A percentile compares a stretch with the other conserved stretches of the same genome.
Evolutionary conservation across 2,113 vertebrate genomes (phyloP).

Genomic region (Antechinus flavipes): DNA sequence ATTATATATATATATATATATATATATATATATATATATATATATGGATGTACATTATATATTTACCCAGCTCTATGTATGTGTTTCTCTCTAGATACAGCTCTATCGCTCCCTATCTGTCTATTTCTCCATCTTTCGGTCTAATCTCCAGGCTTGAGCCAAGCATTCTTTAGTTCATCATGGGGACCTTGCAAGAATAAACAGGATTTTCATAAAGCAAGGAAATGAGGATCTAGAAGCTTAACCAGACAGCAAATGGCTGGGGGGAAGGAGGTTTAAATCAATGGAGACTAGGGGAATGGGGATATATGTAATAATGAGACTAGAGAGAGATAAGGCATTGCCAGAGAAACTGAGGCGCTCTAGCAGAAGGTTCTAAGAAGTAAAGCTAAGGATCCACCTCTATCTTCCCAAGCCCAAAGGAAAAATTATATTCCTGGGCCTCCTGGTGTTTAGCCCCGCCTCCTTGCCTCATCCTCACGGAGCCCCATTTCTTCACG

Average conservation of each 20-base stretch:
- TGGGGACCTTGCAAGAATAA: background rate
- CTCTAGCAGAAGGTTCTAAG: background rate
- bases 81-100: background rate
- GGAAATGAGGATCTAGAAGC: slow-evolving; percentile 16
- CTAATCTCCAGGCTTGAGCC: background rate
- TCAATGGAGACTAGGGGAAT: background rate
- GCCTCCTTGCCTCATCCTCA: background rate
- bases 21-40: too few relatives aligned
- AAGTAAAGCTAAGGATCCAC: background rate
- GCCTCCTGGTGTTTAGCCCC: background rate
- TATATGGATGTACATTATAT: background rate
- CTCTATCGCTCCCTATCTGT: too few relatives aligned
- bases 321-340: background rate
- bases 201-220: slow-evolving; percentile 3
- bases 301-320: background rate
- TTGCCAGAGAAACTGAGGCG: background rate
- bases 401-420: background rate
- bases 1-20: too few relatives aligned
- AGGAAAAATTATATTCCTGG: background rate
- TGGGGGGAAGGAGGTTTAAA: background rate
- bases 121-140: background rate
- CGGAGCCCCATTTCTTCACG: background rate
- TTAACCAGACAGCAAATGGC: background rate
- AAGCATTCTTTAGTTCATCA: background rate
- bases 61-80: too few relatives aligned